Conservation (phyloP, 2,113 vertebrate species). For the Athene cunicularia region DNA sequence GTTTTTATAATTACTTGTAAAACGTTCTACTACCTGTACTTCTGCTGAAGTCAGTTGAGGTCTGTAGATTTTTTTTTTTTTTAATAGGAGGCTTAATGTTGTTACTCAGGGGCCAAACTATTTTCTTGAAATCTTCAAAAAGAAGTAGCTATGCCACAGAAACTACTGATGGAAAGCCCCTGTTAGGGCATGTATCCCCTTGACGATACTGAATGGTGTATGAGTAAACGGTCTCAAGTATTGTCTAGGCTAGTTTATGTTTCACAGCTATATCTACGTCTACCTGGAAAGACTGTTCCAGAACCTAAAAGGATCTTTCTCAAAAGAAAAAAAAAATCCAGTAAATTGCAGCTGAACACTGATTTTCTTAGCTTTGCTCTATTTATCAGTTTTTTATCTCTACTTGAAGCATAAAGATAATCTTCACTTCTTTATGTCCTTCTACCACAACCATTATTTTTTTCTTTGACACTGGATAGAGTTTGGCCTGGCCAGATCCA, state of each 20-base stretch:
- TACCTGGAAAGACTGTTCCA: background rate
- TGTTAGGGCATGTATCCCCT: background rate
- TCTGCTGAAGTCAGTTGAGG: background rate
- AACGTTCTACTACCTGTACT: conserved; percentile 32
- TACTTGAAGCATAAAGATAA: background rate
- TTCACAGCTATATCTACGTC: background rate
- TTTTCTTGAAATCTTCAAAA: background rate
- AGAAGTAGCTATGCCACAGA: background rate
- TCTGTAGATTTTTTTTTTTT: background rate
- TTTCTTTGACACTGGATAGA: background rate
- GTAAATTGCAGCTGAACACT: background rate
- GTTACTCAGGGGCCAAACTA: background rate
- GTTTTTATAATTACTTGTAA: conserved; percentile 50
- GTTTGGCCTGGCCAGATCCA: background rate
- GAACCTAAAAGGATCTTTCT: background rate
- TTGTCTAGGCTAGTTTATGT: background rate
- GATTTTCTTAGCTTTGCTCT: background rate
- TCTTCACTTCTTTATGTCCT: background rate
- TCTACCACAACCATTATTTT: background rate
- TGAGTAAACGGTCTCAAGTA: background rate
- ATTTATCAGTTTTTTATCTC: background rate
- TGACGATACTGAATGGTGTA: background rate
- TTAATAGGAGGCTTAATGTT: background rate
- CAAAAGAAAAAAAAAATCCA: background rate
- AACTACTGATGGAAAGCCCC: background rate